phyloP scores from a whole-genome alignment of 1,140 invertebrate genomes.

The Rhizoglyphus robini region DNA sequence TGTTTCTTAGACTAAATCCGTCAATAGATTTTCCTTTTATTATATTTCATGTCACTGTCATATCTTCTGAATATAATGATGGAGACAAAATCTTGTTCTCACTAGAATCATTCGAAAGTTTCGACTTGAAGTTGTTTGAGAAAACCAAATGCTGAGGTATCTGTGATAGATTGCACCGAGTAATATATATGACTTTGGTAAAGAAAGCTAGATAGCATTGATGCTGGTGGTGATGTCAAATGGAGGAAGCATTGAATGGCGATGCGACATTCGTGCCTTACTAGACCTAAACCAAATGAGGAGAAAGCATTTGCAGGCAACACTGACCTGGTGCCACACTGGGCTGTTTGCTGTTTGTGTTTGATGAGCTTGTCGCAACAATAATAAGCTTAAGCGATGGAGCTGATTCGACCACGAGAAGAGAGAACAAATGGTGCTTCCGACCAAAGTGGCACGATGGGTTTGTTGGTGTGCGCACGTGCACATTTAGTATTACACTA shows the following conservation, averaged over 20 bases:
- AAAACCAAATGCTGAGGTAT: too few relatives aligned
- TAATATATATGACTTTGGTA: not conserved
- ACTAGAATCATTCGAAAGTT: not conserved
- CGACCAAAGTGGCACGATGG: too few relatives aligned
- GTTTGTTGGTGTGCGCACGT: too few relatives aligned
- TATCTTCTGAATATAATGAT: not conserved
- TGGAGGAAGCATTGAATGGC: not conserved
- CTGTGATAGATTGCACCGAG: not conserved
- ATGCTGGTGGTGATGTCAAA: not conserved
- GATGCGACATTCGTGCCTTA: too few relatives aligned
- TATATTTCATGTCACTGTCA: not conserved
- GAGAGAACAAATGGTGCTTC: too few relatives aligned
- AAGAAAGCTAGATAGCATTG: not conserved
- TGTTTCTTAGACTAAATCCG: not conserved
- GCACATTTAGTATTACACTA: too few relatives aligned
- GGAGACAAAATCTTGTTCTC: not conserved
- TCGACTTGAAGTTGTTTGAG: too few relatives aligned
- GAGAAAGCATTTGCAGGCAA: not conserved
- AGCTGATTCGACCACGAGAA: too few relatives aligned
- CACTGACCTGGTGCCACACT: not conserved
- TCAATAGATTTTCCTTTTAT: not conserved
- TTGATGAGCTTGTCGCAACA: too few relatives aligned
- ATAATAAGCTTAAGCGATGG: too few relatives aligned
- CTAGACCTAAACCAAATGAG: not conserved
- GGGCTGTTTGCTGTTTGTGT: not conserved